Evolutionary conservation across 1,140 invertebrate species (phyloP).

Genomic region (Drosophila nikananu): DNA sequence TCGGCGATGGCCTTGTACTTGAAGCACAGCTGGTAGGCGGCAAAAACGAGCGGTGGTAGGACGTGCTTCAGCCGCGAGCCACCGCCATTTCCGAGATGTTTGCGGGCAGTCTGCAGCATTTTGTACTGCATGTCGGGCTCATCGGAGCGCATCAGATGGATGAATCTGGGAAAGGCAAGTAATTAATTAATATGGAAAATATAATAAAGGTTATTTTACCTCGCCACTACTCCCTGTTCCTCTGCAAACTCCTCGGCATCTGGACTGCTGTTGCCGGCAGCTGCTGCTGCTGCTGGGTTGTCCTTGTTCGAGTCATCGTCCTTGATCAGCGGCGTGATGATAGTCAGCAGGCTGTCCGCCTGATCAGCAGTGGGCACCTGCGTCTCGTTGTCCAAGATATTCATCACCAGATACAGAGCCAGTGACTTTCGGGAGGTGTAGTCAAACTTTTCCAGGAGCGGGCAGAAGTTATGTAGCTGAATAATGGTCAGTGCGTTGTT

Average conservation of each 20-base stretch:
- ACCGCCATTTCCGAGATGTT: slow-evolving; percentile 95
- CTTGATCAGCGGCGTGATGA: slow-evolving; percentile 94
- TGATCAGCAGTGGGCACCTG: slow-evolving; percentile 94
- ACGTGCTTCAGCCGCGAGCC: slow-evolving; percentile 95
- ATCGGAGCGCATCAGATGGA: slow-evolving; percentile 95
- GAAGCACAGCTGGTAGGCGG: slow-evolving; percentile 96
- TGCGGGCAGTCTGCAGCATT: slow-evolving; percentile 94
- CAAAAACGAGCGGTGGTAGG: slow-evolving; percentile 98
- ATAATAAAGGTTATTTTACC: slow-evolving; percentile 32
- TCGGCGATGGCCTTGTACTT: slow-evolving; percentile 91
- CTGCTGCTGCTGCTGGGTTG: slow-evolving; percentile 85
- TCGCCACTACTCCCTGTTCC: slow-evolving; percentile 95
- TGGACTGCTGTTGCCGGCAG: slow-evolving; percentile 21
- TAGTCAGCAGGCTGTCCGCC: slow-evolving; percentile 92
- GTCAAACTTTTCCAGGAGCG: slow-evolving; percentile 95
- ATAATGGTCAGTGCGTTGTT: slow-evolving; percentile 96
- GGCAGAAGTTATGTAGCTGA: slow-evolving; percentile 93
- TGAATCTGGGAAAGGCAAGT: slow-evolving; percentile 87
- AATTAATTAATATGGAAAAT: too few relatives aligned
- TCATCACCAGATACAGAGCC: slow-evolving; percentile 91
- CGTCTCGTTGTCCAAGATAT: slow-evolving; percentile 90
- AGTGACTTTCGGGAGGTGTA: slow-evolving; percentile 95
- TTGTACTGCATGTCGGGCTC: slow-evolving; percentile 97
- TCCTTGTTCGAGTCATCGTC: slow-evolving; percentile 90
- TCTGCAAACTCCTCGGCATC: slow-evolving; percentile 98